These are phyloP conservation scores for Seira sanloemensis DNA, from an alignment of 2,888 invertebrate species.

Conservation along the genomic window DNA sequence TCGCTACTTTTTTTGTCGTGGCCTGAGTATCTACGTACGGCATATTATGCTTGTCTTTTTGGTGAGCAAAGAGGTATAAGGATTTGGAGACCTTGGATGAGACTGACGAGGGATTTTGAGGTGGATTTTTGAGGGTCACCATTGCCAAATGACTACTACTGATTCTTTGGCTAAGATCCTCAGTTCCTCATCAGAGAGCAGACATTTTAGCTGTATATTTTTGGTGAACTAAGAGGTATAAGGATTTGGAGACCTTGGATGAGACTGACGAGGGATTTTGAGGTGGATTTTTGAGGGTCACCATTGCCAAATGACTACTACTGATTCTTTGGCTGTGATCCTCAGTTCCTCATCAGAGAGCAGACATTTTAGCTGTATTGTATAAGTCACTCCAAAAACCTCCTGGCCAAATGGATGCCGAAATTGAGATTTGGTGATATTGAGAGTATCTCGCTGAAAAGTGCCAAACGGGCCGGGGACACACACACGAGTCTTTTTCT, in stretches of 20 bases:
- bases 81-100: slow-evolving; percentile 69
- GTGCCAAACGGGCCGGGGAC: background rate
- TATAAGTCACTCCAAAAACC: slow-evolving; percentile 26
- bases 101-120: slow-evolving; percentile 72
- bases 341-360: slow-evolving; percentile 71
- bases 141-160: slow-evolving; percentile 69
- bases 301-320: slow-evolving; percentile 70
- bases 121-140: slow-evolving; percentile 72
- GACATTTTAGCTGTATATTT: too few species aligned
- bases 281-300: slow-evolving; percentile 72
- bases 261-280: slow-evolving; percentile 71
- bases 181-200: slow-evolving; percentile 70
- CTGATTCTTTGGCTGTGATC: slow-evolving; percentile 63
- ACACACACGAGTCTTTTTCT: too few species aligned
- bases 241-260: slow-evolving; percentile 69
- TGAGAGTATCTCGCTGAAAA: background rate
- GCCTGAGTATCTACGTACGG: background rate
- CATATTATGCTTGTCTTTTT: background rate
- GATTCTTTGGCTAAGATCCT: slow-evolving; percentile 64
- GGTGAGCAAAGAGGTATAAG: too few species aligned
- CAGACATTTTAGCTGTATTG: slow-evolving; percentile 39
- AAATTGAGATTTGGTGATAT: slow-evolving; percentile 13
- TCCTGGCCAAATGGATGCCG: slow-evolving; percentile 49
- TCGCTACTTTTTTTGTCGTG: background rate
- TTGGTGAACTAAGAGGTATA: too few species aligned